phyloP scores from a whole-genome alignment of 2,113 vertebrate species.

The Paramormyrops kingsleyae region DNA sequence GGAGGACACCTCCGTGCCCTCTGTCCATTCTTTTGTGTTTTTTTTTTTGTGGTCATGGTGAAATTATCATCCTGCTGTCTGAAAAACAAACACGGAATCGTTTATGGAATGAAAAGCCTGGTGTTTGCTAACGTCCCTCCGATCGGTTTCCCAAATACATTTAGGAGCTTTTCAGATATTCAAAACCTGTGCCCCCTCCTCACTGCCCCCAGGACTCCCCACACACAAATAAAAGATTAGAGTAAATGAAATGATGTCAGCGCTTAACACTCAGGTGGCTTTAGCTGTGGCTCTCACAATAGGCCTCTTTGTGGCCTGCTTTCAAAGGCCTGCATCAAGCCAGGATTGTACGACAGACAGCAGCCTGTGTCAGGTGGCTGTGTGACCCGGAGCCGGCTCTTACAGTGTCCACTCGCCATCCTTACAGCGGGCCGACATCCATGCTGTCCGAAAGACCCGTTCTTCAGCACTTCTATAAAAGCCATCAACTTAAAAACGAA shows the following conservation, averaged over 20 bases:
- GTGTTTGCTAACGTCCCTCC: background rate
- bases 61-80: background rate
- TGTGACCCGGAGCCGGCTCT: background rate
- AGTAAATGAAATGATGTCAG: constrained; percentile 14
- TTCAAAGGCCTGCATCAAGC: background rate
- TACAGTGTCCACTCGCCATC: background rate
- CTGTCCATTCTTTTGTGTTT: background rate
- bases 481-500: background rate
- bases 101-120: background rate
- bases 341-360: background rate
- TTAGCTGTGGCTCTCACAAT: constrained; percentile 9
- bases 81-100: background rate
- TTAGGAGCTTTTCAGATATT: constrained; percentile 1
- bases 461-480: background rate
- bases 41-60: background rate
- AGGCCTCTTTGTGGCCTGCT: background rate
- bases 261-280: constrained; percentile 22
- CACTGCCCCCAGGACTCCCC: background rate
- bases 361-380: background rate
- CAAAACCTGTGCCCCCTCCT: background rate
- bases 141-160: background rate
- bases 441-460: background rate
- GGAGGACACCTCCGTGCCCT: background rate
- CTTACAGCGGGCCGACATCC: background rate
- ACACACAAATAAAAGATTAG: constrained; percentile 21